Evolutionary conservation across 1,140 invertebrate genomes (phyloP), one percentile per base, ranked within the genome.

Genomic region (Eupristina koningsbergeri): DNA sequence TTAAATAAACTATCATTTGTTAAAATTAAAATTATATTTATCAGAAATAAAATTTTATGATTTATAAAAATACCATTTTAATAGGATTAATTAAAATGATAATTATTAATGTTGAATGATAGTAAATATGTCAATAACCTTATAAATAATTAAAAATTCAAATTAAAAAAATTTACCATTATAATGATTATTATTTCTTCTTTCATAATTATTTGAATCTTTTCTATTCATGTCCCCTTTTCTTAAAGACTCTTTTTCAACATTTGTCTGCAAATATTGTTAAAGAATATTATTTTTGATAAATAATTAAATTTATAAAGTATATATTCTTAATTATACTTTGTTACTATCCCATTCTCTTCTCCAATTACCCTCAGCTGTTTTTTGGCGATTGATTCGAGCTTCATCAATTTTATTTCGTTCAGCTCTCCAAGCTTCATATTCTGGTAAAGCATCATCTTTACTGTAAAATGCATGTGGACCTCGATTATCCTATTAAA

Each of bases 271-370:
- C 9, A 89, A 89, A 85, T 50, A 50, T 63, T 73, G 26, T 81
- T 67, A 8, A 34, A 61, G 64, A 39, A 29, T 82, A 73, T 69
- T 64, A 79, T 80, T 45, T 53, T 73, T 17, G 53, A 81, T n/a
- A n/a, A n/a, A n/a, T n/a, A n/a, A 53, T 50, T 15, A 50, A 61
- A 78, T n/a, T 50, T 71, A 77, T n/a, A n/a, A n/a, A 81, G 67
- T 58, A 26, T 79, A 69, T 39, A 75, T 82, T 31, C 64, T 73
- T 64, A 67, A 79, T 53, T 73, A 84, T 86, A 92, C 90, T 86
- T 93, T 93, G 74, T 93, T 90, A 80, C 89, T 92, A 84, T 93
- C 93, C 93, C 93, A 93, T 85, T 93, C 93, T 85, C 93, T 86
- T 47, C 91, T 87, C 93, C 93, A 93, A 84, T 91, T 92, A 31